phyloP scores from a whole-genome alignment of 2,797 vertebrate genomes.

The Scolopax bukidnonensis region DNA sequence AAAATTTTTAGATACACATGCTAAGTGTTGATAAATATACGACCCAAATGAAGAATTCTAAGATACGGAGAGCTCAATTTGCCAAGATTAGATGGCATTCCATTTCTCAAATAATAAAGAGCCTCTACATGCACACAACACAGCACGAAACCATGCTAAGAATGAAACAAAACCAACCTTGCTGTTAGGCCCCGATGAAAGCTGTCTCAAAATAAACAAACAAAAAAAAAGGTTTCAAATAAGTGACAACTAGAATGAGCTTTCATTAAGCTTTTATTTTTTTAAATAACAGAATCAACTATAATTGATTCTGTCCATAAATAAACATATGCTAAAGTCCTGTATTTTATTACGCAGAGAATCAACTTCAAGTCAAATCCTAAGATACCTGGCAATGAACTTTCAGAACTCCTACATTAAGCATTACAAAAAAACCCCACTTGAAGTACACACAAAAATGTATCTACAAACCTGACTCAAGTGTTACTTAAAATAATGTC shows the following conservation, averaged over 20 bases:
- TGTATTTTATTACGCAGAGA: background rate
- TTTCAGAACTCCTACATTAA: background rate
- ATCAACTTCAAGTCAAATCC: background rate
- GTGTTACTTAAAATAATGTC: background rate
- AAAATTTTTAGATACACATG: background rate
- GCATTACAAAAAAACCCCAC: background rate
- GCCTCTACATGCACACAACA: constrained; percentile 45
- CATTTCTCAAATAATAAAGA: constrained; percentile 17
- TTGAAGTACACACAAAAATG: background rate
- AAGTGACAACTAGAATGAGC: background rate
- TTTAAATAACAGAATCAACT: background rate
- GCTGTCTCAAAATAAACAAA: constrained; percentile 41
- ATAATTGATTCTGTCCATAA: background rate
- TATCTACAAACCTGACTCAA: background rate
- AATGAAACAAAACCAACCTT: constrained; percentile 52
- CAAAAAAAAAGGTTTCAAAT: constrained; percentile 25
- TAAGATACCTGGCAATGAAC: background rate
- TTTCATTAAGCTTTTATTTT: background rate
- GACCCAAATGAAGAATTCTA: background rate
- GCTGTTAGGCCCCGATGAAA: constrained; percentile 35
- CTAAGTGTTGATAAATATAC: background rate
- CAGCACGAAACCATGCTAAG: constrained; percentile 46
- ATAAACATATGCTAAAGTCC: background rate
- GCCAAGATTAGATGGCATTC: background rate
- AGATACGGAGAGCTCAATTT: background rate